Conservation (phyloP, 2,797 vertebrate species). For the Eulemur coronatus region DNA sequence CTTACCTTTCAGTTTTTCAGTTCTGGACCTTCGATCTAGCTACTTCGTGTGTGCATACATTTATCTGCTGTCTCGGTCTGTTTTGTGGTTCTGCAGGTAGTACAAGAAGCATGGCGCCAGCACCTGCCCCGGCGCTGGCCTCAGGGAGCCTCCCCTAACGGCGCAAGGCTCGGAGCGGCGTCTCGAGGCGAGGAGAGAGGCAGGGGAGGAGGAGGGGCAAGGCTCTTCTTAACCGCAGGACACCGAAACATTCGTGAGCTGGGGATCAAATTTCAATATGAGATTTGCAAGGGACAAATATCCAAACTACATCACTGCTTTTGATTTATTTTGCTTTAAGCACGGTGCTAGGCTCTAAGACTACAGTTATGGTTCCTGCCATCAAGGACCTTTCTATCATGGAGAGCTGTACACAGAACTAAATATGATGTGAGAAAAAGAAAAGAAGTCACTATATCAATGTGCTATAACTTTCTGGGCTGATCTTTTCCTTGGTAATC, state of each 20-base stretch:
- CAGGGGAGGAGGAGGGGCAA: too few relatives aligned
- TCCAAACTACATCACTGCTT: neutral
- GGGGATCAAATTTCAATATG: too few relatives aligned
- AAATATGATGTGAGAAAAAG: neutral
- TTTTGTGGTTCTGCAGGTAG: too few relatives aligned
- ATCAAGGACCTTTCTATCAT: neutral
- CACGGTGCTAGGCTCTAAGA: neutral
- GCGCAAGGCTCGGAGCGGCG: too few relatives aligned
- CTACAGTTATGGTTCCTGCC: neutral
- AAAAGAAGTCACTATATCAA: neutral
- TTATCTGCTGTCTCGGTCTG: neutral
- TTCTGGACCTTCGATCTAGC: neutral
- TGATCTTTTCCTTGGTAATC: neutral
- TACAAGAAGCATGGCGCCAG: too few relatives aligned
- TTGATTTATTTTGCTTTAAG: neutral
- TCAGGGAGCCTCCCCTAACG: too few relatives aligned
- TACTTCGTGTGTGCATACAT: neutral
- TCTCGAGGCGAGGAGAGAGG: too few relatives aligned
- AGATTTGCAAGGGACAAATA: too few relatives aligned
- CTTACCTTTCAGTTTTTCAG: neutral
- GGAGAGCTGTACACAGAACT: neutral
- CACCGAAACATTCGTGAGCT: too few relatives aligned
- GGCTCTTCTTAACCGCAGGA: too few relatives aligned
- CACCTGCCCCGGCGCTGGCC: too few relatives aligned
- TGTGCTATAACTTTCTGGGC: neutral